Evolutionary conservation across 2,888 invertebrate species (phyloP), one percentile per base, ranked within the genome.

Genomic region (Megamerina dolium): DNA sequence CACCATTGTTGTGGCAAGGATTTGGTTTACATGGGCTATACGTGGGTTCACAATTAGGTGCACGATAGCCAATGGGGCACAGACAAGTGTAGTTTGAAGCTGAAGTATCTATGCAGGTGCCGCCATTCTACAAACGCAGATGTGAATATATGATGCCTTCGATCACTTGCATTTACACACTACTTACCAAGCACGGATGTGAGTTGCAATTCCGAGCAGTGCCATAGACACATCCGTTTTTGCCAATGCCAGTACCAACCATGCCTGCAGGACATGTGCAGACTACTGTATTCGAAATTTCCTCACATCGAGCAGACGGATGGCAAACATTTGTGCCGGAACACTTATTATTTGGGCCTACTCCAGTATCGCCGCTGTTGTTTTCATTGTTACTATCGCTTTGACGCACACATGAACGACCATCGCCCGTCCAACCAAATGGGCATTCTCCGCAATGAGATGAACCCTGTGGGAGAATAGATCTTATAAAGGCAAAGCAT

Each of bases 401-500:
- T n/a, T n/a, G n/a, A n/a, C n/a, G 55, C 27, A 52, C 53, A 62
- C 95, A 94, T 1, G 73, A 77, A 1, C 77, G 68, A 3, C 95
- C 95, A 64, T 94, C 83, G 1, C 95, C 95, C 51, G 77, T 73
- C 69, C 86, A 95, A 10, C 93, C 94, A 13, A 83, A 63, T 2
- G 96, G 96, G 71, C 97, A 97, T 1, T 80, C 66, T 0, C 87
- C 91, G 66, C 97, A 97, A 19, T 79, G 77, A 48, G 83, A 79
- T 0, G 93, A 91, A 5, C 96, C 96, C 81, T 82, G n/a, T n/a
- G n/a, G n/a, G n/a, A n/a, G n/a, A n/a, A n/a, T n/a, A n/a, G n/a
- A n/a, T n/a, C n/a, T n/a, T n/a, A n/a, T n/a, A n/a, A n/a, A n/a
- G n/a, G n/a, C n/a, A n/a, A 85, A 1, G 80, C 56, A 23, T 77